Base-by-base conservation (phyloP, 2,113 vertebrate genomes). In the Malurus melanocephalus region DNA sequence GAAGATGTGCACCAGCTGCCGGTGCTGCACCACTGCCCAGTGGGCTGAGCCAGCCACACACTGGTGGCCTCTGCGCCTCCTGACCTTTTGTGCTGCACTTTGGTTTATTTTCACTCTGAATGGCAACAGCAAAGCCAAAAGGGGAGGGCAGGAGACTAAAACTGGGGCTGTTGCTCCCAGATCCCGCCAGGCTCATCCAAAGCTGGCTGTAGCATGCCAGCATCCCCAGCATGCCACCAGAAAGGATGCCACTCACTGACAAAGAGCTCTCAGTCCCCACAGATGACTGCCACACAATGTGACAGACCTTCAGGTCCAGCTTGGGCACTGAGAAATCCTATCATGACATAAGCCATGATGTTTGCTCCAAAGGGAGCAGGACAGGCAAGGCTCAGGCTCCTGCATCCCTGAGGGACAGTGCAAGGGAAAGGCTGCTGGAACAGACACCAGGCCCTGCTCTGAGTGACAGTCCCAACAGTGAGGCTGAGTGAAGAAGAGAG, bases 51-150 rank as follows among this genome's bases (percentile, higher is more conserved):
- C 42, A 1, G 78, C 76, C 65, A 46, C 18, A 13, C 6, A 2
- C 33, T 46, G 23, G 78, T 49, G 51, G 80, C 82, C 55, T 87
- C 92, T 85, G 87, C 4, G 52, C 85, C 59, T 74, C 42, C 32
- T 73, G 56, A 90, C 86, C 35, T 52, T 90, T 86, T 79, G 86
- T 91, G 79, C 92, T 55, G 90, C 57, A 42, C 78, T 79, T 75
- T 52, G 57, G 85, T 87, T 86, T 92, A 65, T 79, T 87, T 92
- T 79, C 32, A 16, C 48, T 93, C 77, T 14, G 8, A 91, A 78
- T 27, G 15, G 78, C 59, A 81, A 45, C 14, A 16, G 79, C 59
- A 68, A 86, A 85, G 86, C 78, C 87, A 92, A 76, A 88, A 92
- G 28, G 57, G 84, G 86, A 68, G 53, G 76, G 79, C 20, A 82